Conservation (phyloP, 2,797 vertebrate genomes). For the Aselliscus stoliczkanus region DNA sequence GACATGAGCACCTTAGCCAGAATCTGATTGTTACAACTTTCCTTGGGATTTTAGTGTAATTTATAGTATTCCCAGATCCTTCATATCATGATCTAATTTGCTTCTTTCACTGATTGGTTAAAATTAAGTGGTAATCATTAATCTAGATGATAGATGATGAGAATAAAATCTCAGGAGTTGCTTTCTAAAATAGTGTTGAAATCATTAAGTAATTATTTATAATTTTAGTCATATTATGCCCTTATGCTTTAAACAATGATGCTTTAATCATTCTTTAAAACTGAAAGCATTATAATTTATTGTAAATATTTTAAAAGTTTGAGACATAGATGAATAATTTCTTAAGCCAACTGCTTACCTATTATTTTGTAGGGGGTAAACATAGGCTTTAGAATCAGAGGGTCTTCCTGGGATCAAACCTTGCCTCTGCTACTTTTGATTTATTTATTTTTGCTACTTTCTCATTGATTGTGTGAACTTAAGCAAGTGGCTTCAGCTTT, state of each 20-base stretch:
- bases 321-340: neutral
- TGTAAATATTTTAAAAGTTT: neutral
- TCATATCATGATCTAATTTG: neutral
- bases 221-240: neutral
- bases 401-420: neutral
- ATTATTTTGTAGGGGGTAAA: neutral
- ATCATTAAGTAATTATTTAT: neutral
- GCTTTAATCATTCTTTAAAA: neutral
- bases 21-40: neutral
- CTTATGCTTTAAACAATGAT: neutral
- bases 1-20: neutral
- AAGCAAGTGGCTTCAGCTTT: neutral
- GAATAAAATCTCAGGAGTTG: neutral
- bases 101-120: neutral
- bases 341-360: neutral
- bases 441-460: neutral
- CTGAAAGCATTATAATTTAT: neutral
- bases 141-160: neutral
- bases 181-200: neutral
- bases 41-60: neutral
- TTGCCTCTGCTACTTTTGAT: neutral
- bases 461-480: neutral
- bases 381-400: neutral
- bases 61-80: neutral
- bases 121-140: neutral